Evolutionary conservation across 2,113 vertebrate species (phyloP), one percentile per base, ranked within the genome.

Genomic region (Odocoileus hemionus): DNA sequence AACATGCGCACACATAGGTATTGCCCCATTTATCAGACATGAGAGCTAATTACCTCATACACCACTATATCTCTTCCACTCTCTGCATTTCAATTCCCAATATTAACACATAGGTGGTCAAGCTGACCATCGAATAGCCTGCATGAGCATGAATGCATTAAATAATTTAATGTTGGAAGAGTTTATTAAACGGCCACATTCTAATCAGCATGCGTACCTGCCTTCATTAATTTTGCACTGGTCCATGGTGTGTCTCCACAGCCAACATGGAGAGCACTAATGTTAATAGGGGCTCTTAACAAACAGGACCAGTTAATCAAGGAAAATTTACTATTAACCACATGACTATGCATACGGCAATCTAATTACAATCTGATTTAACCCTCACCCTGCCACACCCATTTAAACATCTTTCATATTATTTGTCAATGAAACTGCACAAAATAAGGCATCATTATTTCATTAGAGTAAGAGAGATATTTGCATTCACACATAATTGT

Each of bases 121-220:
- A 99, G 99, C 99, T 99, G 99, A 99, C 99, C 99, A 99, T 98
- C 98, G 98, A 99, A 99, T 99, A 99, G 99, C 98, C 99, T 99
- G 98, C 99, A 99, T 99, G 99, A 99, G 99, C 98, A 99, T 99
- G 99, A 99, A 99, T 99, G 99, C 99, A 99, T 99, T 99, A 99
- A 99, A 99, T 99, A 99, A 99, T 99, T 99, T 99, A 99, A 99
- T 99, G 99, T 99, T 98, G 99, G 98, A 99, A 99, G 99, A 99
- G 99, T 99, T 99, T 99, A 99, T 99, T 99, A 99, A 99, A 99
- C 98, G 99, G 99, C 99, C 99, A 98, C 99, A 99, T 99, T 99
- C 99, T 99, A 99, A 99, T 99, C 99, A 99, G 99, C 99, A 98
- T 98, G 99, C 98, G 98, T 98, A 99, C 99, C 99, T 99, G 99